These are phyloP conservation scores for Mastigias papua DNA, from an alignment of 30 jellyfish, hydroid and myxozoan genomes.

Conservation along the genomic window DNA sequence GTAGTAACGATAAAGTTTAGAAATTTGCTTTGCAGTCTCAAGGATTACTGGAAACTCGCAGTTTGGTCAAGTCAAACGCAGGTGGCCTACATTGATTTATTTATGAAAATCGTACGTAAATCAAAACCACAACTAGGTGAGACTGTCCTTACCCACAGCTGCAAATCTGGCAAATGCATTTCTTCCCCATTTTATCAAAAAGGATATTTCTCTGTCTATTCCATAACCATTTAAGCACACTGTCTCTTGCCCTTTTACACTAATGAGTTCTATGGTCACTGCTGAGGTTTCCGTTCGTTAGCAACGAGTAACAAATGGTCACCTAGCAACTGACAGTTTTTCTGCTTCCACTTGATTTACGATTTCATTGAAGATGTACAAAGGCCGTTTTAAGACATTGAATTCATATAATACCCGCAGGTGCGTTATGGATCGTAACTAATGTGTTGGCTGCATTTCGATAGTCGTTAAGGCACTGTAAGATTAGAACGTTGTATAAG, in stretches of 20 bases:
- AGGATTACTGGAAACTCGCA: conserved; percentile 5
- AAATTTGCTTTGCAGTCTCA: neutral
- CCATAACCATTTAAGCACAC: too few relatives aligned
- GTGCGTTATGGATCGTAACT: neutral
- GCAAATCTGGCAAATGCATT: conserved; percentile 75
- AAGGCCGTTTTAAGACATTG: neutral
- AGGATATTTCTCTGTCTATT: neutral
- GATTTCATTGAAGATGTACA: neutral
- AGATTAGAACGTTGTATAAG: too few relatives aligned
- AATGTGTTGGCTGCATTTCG: neutral
- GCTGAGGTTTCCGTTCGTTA: conserved; percentile 49
- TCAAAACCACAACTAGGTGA: conserved; percentile 24
- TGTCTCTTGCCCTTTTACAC: neutral
- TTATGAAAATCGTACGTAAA: conserved; percentile 1
- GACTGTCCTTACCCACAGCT: conserved; percentile 74
- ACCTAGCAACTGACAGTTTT: conserved; percentile 31
- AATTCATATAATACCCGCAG: neutral
- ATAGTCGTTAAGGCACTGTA: neutral
- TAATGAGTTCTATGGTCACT: neutral
- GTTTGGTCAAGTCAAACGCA: conserved; percentile 31
- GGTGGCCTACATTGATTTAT: conserved; percentile 51
- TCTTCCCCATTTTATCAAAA: conserved; percentile 33
- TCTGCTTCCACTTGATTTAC: conserved; percentile 4
- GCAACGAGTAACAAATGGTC: conserved; percentile 60
- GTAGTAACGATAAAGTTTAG: neutral